Evolutionary conservation across 2,888 invertebrate genomes (phyloP).

Genomic region (Melanotus villosus): DNA sequence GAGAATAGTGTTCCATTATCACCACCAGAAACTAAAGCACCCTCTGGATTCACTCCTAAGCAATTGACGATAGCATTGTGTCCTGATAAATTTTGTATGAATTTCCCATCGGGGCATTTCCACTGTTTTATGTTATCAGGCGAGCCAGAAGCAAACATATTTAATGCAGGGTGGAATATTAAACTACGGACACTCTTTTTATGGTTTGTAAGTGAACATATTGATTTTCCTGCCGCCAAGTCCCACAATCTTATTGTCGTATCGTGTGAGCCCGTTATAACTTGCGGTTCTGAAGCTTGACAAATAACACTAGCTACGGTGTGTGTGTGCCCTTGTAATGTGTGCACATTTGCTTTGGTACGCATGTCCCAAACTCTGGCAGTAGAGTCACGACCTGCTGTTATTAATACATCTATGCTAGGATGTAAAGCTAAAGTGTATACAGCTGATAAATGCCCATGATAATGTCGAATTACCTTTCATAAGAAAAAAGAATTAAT

Average conservation of each 20-base stretch:
- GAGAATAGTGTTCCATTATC: constrained; percentile 98
- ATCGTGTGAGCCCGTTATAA: constrained; percentile 95
- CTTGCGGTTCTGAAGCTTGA: constrained; percentile 93
- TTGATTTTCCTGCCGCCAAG: constrained; percentile 93
- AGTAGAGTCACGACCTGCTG: constrained; percentile 95
- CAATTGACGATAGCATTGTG: constrained; percentile 99
- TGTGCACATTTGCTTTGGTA: constrained; percentile 98
- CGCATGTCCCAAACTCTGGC: constrained; percentile 99
- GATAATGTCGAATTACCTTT: constrained; percentile 93
- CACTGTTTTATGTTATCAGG: constrained; percentile 99
- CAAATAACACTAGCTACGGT: constrained; percentile 96
- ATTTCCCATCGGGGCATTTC: constrained; percentile 98
- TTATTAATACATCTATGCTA: constrained; percentile 92
- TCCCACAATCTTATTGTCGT: constrained; percentile 98
- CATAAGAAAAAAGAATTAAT: neutral
- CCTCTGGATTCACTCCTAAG: constrained; percentile 94
- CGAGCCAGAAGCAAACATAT: constrained; percentile 98
- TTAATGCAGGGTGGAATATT: constrained; percentile 82
- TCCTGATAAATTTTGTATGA: constrained; percentile 96
- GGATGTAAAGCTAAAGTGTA: constrained; percentile 96
- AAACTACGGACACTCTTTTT: constrained; percentile 94
- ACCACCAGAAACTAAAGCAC: constrained; percentile 97
- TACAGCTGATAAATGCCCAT: constrained; percentile 97
- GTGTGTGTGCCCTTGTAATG: constrained; percentile 95
- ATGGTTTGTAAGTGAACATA: constrained; percentile 97